Evolutionary conservation across 2,113 vertebrate species (phyloP), one percentile per base, ranked within the genome.

Genomic region (Onychorhynchus coronatus): DNA sequence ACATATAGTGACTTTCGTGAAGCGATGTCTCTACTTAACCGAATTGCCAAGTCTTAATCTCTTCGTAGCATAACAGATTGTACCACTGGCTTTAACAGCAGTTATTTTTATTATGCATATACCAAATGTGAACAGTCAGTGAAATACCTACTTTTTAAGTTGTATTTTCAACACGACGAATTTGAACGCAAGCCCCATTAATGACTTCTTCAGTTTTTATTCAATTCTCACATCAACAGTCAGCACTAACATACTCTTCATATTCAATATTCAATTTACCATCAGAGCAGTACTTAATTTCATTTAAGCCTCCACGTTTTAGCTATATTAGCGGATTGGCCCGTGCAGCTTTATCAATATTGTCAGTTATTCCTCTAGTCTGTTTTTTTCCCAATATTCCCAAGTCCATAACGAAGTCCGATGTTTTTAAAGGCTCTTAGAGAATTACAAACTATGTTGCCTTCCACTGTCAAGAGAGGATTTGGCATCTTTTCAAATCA

Each of bases 41-140:
- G 6, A 95, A 94, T 14, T 71, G 83, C 2, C 0, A 86, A 93
- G 53, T 81, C 89, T 56, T 95, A 93, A 94, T 90, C 92, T 95
- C 91, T 87, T 83, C 62, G 59, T 5, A 67, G 91, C n/a, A 27
- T 30, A 94, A 83, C 95, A 93, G 88, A 95, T 33, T 94, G 91
- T 49, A 84, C 58, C 59, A 35, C 19, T 68, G 68, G 59, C 39
- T 88, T 80, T 81, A 86, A 39, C 35, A 84, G 76, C 79, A 95
- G 73, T 63, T 80, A 88, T 87, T 95, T 94, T 91, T 85, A 59
- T 50, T 89, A 75, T 20, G 23, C 31, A 30, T 25, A 72, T 66
- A 39, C 80, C 79, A 77, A 75, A 86, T 31, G 14, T 14, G 16
- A 92, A 58, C 30, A 77, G 61, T 12, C 52, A 92, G 46, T 56